Evolutionary conservation across 2,797 vertebrate genomes (phyloP), one percentile per base, ranked within the genome.

Genomic region (Octomys mimax): DNA sequence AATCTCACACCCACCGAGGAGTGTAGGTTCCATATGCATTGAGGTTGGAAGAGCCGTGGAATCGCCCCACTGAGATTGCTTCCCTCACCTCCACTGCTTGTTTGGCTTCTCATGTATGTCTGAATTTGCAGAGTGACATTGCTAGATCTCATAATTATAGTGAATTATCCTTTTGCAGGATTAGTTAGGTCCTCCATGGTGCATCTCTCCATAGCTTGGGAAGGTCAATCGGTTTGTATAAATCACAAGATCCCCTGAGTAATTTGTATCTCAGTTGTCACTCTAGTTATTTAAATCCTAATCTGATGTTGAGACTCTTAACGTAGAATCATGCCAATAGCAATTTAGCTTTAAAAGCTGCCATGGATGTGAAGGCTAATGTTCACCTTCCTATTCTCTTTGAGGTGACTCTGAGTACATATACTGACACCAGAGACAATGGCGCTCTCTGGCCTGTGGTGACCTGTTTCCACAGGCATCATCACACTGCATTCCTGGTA

Each of bases 271-370:
- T n/a, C 14, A 52, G 10, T 57, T 78, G 90, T 78, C 18, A n/a
- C 49, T 33, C 59, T 7, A 31, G 28, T 79, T 75, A 86, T 22
- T 83, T 83, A 61, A 88, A 77, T 52, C 66, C 28, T 31, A 22
- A 14, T 82, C 24, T 66, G 79, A 75, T 77, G 78, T 6, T 5
- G 77, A 90, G 13, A 46, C 6, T 42, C 62, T 57, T 57, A 54
- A 8, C 10, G 12, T 77, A 4, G 1, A 26, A 61, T 4, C 84
- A 39, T 87, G 1, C 78, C 78, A 95, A 79, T 26, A 7, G 8
- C 64, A 87, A 49, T 39, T 75, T 91, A 84, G 24, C 64, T 83
- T 92, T 80, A 94, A 94, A 91, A 89, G 81, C 19, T 70, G 19
- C 22, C 31, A 85, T 57, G 3, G 4, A 71, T 31, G 31, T 42